A percentile compares a stretch with the other conserved stretches of the same genome.
Evolutionary conservation across 2,888 invertebrate species (phyloP).

Genomic region (Cantharis lateralis): DNA sequence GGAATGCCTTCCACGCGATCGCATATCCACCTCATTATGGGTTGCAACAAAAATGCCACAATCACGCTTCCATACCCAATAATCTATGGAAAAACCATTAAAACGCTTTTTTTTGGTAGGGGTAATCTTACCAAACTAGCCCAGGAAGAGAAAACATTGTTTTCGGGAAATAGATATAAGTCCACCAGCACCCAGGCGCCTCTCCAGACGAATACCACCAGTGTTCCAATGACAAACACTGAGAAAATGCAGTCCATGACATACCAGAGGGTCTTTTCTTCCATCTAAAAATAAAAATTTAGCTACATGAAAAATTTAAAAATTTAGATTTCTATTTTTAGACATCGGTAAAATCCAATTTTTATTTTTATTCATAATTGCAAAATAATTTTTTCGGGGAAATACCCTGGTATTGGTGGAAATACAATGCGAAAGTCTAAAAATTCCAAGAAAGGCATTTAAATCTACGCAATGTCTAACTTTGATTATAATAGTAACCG

Average conservation of each 20-base stretch:
- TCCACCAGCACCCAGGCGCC: conserved; percentile 85
- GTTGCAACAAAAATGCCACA: conserved; percentile 75
- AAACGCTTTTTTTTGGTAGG: background rate
- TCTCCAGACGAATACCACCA: conserved; percentile 88
- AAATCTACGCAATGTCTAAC: background rate
- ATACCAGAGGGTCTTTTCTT: conserved; percentile 71
- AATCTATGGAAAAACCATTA: conserved; percentile 55
- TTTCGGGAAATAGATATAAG: conserved; percentile 75
- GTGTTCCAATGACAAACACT: conserved; percentile 79
- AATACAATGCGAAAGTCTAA: no score
- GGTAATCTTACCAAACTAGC: conserved; percentile 77
- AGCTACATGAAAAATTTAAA: no score
- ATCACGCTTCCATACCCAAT: conserved; percentile 76
- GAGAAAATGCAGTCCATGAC: conserved; percentile 86
- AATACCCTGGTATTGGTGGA: background rate
- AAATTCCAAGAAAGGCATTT: background rate
- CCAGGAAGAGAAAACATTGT: conserved; percentile 71
- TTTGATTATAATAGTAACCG: background rate
- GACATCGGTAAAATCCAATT: background rate
- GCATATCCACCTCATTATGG: conserved; percentile 72
- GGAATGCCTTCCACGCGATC: conserved; percentile 68
- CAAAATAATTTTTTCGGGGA: background rate
- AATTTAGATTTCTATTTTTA: no score
- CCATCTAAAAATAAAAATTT: conserved; percentile 62
- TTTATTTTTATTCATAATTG: background rate